A percentile compares a stretch with the other conserved stretches of the same genome.
Evolutionary conservation across 1,140 invertebrate genomes (phyloP).

Genomic region (Aricia agestis): DNA sequence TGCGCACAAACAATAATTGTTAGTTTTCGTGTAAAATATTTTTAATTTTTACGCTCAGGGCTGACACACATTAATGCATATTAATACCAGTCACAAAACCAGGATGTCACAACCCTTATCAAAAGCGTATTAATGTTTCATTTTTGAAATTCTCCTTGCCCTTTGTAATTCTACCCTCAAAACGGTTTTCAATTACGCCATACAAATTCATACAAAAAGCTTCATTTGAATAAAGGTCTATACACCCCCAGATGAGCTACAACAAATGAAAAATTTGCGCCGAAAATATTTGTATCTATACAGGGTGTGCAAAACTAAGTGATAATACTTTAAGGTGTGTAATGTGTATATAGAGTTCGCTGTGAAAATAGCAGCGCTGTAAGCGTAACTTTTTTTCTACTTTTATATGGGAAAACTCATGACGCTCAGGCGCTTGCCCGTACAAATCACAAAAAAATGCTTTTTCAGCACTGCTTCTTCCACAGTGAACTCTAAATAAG

Average conservation of each 20-base stretch:
- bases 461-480: too few relatives aligned
- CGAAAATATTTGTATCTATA: neutral
- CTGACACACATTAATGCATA: neutral
- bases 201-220: slow-evolving; percentile 3
- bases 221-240: slow-evolving; percentile 1
- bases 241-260: neutral
- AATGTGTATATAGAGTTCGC: too few relatives aligned
- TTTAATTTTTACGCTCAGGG: neutral
- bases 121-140: neutral
- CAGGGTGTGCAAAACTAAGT: too few relatives aligned
- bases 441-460: too few relatives aligned
- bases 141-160: neutral
- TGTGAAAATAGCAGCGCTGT: too few relatives aligned
- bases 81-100: neutral
- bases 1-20: too few relatives aligned
- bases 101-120: neutral
- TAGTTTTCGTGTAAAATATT: neutral
- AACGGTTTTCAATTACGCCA: neutral
- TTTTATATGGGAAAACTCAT: too few relatives aligned
- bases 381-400: too few relatives aligned
- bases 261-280: neutral
- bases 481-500: too few relatives aligned
- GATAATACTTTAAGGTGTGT: too few relatives aligned
- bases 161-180: neutral
- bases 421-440: too few relatives aligned